Base-by-base conservation (phyloP, 1,140 invertebrate genomes). In the Bombus confusus region DNA sequence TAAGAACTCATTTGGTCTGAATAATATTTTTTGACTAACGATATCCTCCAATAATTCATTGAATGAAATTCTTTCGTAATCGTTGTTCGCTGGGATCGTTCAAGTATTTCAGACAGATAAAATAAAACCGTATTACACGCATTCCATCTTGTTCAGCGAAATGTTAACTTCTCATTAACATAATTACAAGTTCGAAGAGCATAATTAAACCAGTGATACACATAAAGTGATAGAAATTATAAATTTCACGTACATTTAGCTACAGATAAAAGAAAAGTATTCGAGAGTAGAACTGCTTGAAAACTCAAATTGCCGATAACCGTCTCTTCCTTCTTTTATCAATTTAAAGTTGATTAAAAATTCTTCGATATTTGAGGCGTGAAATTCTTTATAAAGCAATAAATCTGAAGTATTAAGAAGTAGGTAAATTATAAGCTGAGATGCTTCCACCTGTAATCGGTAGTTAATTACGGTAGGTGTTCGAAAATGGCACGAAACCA, bases 271-370 rank as follows among this genome's bases (percentile, higher is more conserved):
- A 62, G 28, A 13, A 12, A n/a, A n/a, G 25, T 12, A 62, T 62
- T 62, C 28, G 12, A n/a, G 3, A 5, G 12, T 62, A 62, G 28
- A n/a, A 62, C 12, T 62, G 25, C 28, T 62, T 62, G 28, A 62
- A n/a, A 13, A n/a, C 1, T n/a, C 3, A 15, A n/a, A n/a, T n/a
- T 9, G 9, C 1, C 3, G 10, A 8, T 12, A 6, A 18, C 0
- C 6, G 47, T 52, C 15, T 41, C 15, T 72, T 22, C 3, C 2
- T 37, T 68, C n/a, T 10, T 22, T 18, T 2, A 43, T 31, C 10
- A 22, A 43, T 18, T 37, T 1, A 43, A 12, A 43, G 28, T 18
- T 41, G 13, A 3, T 12, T 39, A 12, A 25, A 39, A 71, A 39
- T 39, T 13, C 10, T 28, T 28, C 10, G 3, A 25, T 28, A 28